A percentile compares a stretch with the other conserved stretches of the same genome.
Conservation (phyloP, 2,113 vertebrate genomes). For the Cryptotis parvus region DNA sequence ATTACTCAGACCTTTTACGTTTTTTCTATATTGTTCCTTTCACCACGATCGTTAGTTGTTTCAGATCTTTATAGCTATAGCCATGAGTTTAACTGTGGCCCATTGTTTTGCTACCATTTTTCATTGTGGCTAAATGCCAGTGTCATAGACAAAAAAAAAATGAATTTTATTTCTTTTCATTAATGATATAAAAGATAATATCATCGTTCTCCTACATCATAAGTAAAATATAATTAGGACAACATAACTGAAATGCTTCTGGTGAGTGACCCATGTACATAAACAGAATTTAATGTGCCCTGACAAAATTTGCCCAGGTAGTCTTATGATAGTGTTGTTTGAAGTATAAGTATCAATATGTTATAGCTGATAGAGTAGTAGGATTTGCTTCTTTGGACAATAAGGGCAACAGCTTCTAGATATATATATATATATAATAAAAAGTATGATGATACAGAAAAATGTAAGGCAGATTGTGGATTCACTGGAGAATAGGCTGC, state of each 20-base stretch:
- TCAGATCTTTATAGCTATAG: neutral
- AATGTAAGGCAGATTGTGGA: neutral
- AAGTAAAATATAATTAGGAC: neutral
- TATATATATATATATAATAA: neutral
- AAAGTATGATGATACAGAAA: neutral
- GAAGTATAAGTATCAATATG: neutral
- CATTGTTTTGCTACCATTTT: neutral
- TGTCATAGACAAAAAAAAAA: neutral
- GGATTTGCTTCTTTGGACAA: neutral
- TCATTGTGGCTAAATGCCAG: neutral
- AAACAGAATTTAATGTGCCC: neutral
- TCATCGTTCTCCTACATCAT: slow-evolving; percentile 1
- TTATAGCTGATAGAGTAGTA: neutral
- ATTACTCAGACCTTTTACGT: neutral
- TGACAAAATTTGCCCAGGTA: neutral
- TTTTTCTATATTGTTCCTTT: neutral
- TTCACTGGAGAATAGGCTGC: neutral
- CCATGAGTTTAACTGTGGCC: neutral
- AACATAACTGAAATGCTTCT: neutral
- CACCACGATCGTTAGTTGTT: neutral
- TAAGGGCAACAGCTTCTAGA: neutral
- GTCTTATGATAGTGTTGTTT: neutral
- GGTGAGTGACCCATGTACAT: neutral
- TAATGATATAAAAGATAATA: neutral
- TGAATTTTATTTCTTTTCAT: neutral